A percentile compares a stretch with the other conserved stretches of the same genome.
These are phyloP conservation scores for Metridium senile DNA, from an alignment of 92 coral and sea anemone species.

Conservation along the genomic window DNA sequence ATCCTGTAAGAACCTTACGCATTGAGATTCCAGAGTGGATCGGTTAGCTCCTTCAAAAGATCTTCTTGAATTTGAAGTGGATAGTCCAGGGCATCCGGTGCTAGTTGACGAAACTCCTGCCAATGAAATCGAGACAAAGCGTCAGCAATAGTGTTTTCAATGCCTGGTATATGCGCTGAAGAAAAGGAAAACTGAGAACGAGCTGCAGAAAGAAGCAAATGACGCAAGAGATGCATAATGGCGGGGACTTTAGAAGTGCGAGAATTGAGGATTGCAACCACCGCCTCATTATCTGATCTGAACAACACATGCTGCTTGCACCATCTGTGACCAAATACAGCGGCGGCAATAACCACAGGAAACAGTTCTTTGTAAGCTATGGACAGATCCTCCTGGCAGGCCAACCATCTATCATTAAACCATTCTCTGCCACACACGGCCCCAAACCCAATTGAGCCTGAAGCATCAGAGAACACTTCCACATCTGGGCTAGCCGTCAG, in stretches of 20 bases:
- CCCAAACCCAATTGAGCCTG: slow-evolving; percentile 19
- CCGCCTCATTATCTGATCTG: too few relatives aligned
- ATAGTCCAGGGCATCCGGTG: slow-evolving; percentile 18
- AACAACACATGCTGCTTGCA: too few relatives aligned
- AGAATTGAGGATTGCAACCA: too few relatives aligned
- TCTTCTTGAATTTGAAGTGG: neutral
- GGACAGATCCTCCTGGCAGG: slow-evolving; percentile 11
- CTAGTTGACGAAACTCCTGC: slow-evolving; percentile 50
- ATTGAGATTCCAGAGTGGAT: slow-evolving; percentile 22
- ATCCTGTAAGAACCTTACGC: slow-evolving; percentile 15
- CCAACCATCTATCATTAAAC: too few relatives aligned
- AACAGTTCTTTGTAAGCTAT: slow-evolving; percentile 41
- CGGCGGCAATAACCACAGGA: too few relatives aligned
- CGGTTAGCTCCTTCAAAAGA: slow-evolving; percentile 19
- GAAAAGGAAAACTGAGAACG: too few relatives aligned
- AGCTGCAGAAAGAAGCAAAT: slow-evolving; percentile 18
- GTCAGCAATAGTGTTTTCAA: too few relatives aligned
- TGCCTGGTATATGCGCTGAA: too few relatives aligned
- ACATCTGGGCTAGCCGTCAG: slow-evolving; percentile 6
- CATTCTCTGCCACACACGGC: too few relatives aligned
- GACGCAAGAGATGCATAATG: slow-evolving; percentile 44
- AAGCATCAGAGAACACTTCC: slow-evolving; percentile 36
- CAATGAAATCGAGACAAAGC: too few relatives aligned
- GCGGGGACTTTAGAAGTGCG: slow-evolving; percentile 33
- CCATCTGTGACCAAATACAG: too few relatives aligned